Evolutionary conservation across 2,113 vertebrate genomes (phyloP), one percentile per base, ranked within the genome.

Genomic region (Rhynchomys soricoides): DNA sequence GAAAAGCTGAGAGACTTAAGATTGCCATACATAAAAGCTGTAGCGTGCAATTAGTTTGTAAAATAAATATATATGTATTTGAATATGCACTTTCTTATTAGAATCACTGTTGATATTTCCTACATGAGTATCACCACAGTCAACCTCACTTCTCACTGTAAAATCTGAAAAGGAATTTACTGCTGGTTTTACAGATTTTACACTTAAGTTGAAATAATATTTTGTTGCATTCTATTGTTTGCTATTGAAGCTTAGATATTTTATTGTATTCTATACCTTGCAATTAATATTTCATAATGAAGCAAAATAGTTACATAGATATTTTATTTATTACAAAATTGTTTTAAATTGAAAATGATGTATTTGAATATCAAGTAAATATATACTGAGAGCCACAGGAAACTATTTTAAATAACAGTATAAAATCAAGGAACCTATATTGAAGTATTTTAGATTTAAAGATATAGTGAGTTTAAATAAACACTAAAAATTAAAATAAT

Each of bases 21-120:
- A 70, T 21, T 7, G 15, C 24, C 2, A 57, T 29, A 73, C 6
- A 55, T 13, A n/a, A 37, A 13, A 89, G 17, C 21, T 71, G 2
- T 8, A 2, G 0, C 2, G 34, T 2, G 17, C 29, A 19, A 52
- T 40, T 8, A 0, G 22, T 10, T 52, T 4, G 19, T 31, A 21
- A 45, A 59, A 13, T 5, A n/a, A 29, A 10, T 0, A 21, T 15
- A 43, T 12, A 26, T 26, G 0, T 50, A 29, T 50, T 43, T 6
- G 29, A n/a, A 15, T 24, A 1, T 74, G 34, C 0, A 11, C 1
- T 6, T 52, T 43, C 1, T 19, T 19, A 24, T 74, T 21, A 45
- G 4, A 86, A 37, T 50, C 19, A 11, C 3, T 45, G 37, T 7
- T 74, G 57, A 52, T 21, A 5, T 3, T n/a, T 55, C 13, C 7